Evolutionary conservation across 2,113 vertebrate genomes (phyloP), one percentile per base, ranked within the genome.

Genomic region (Tyto alba): DNA sequence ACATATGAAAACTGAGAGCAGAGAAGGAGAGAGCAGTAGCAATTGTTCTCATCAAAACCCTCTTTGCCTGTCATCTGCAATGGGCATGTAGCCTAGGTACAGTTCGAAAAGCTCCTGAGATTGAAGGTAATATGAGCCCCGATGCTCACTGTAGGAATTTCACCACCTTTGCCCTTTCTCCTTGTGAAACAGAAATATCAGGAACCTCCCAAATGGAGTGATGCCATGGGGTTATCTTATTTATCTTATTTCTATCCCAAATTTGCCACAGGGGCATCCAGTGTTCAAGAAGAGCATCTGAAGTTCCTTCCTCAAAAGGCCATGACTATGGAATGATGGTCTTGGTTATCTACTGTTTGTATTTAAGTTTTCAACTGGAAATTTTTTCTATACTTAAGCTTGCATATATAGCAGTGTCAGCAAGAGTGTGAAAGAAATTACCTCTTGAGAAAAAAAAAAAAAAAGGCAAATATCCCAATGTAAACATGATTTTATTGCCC

Each of bases 31-130:
- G 13, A 81, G n/a, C 76, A 78, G 62, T 55, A 79, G 52, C 52
- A 56, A 27, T 13, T 48, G 25, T 10, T 74, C 47, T 53, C 47
- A 52, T 47, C 59, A 69, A 48, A 73, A 13, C 43, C 22, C 13
- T 64, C 57, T 43, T 80, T 85, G 69, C 25, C 74, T 75, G 19
- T 66, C 64, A 29, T 63, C 45, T 52, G n/a, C 66, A 13, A 38
- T 7, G 27, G 45, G 12, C 72, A 57, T 0, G 0, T 66, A 64
- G 30, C 26, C 67, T 38, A 21, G 1, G 2, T 38, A 30, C 45
- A 34, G 41, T 27, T 76, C 45, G 45, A 76, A 78, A 76, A 73
- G 15, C 27, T 69, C 48, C 52, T 9, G 55, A 62, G 47, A 53
- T 25, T 0, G 0, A 68, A 66, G 34, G 32, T 30, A 48, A 1